These are phyloP conservation scores for Cryptocheilus praepositus DNA, from an alignment of 2,888 invertebrate species.

Conservation along the genomic window DNA sequence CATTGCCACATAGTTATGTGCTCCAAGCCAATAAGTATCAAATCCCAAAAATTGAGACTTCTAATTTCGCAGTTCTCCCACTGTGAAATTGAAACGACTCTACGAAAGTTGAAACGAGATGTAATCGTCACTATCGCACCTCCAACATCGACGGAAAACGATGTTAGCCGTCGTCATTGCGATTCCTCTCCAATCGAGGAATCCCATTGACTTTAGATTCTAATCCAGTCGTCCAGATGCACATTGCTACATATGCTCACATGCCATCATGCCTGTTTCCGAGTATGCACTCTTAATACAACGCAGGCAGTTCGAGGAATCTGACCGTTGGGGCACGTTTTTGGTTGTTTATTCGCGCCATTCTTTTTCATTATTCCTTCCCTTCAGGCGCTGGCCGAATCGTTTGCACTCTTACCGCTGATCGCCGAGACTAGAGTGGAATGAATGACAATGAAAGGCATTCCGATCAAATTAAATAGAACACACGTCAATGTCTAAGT, in stretches of 20 bases:
- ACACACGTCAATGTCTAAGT: too few relatives aligned
- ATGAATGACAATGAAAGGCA: too few relatives aligned
- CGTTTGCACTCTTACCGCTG: too few relatives aligned
- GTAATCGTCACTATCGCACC: neutral
- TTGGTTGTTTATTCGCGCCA: slow-evolving; percentile 1
- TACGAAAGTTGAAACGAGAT: too few relatives aligned
- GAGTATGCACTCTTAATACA: slow-evolving; percentile 40
- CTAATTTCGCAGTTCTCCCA: too few relatives aligned
- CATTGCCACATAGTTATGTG: too few relatives aligned
- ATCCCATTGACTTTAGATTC: slow-evolving; percentile 52
- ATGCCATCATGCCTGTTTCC: slow-evolving; percentile 56
- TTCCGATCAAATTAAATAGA: too few relatives aligned
- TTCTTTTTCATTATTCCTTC: neutral
- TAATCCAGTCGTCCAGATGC: slow-evolving; percentile 49
- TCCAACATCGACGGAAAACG: neutral
- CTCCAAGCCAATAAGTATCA: too few relatives aligned
- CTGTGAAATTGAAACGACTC: too few relatives aligned
- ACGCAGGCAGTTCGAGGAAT: slow-evolving; percentile 36
- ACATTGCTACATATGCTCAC: slow-evolving; percentile 55
- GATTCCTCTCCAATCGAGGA: slow-evolving; percentile 53
- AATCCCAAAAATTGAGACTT: too few relatives aligned
- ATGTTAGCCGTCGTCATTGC: slow-evolving; percentile 35
- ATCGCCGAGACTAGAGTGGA: too few relatives aligned
- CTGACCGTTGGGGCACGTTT: slow-evolving; percentile 8
- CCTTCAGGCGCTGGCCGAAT: too few relatives aligned